Base-by-base conservation (phyloP, 2,888 invertebrate species). In the Scaptomyza parva region DNA sequence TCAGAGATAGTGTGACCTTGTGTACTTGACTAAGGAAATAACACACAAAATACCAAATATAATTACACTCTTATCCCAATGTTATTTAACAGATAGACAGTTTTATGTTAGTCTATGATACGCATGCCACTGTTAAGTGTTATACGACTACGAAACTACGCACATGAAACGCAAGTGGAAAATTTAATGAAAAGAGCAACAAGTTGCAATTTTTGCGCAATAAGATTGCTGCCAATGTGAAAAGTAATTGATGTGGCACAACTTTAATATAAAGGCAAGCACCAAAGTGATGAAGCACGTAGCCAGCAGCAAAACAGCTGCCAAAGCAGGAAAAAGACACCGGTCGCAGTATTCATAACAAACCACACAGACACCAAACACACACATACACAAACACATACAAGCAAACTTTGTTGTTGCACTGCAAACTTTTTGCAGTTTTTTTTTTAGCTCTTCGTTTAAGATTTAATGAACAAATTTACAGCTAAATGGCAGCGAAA, bases 271-370 rank as follows among this genome's bases (percentile, higher is more conserved):
- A 48, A 26, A 28, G 8, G 22, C 47, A 57, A 20, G 18, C 33
- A n/a, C 0, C 18, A 53, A 72, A 76, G 86, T 76, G 96, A 93
- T 96, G 94, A 93, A 92, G 92, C 92, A 88, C 88, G 88, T 90
- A 87, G 50, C 43, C 47, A 63, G 41, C 17, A 22, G 51, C 41
- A 57, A 62, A 79, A 84, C 86, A 86, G 79, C 86, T 86, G 86
- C 71, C 51, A 73, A 43, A 28, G 81, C 78, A 57, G 61, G 40
- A 63, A 52, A 43, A 50, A 30, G 28, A 62, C 54, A 70, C 85
- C 85, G 84, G 84, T 71, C 62, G 70, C 69, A 65, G 39, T 24
- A 79, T 60, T 76, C 73, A 76, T 84, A 86, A 73, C 77, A 76
- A 65, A 70, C 47, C 43, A 35, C 35, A 54, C 35, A 40, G 18